Conservation (phyloP, 2,888 invertebrate genomes). For the Lamproptera curius region DNA sequence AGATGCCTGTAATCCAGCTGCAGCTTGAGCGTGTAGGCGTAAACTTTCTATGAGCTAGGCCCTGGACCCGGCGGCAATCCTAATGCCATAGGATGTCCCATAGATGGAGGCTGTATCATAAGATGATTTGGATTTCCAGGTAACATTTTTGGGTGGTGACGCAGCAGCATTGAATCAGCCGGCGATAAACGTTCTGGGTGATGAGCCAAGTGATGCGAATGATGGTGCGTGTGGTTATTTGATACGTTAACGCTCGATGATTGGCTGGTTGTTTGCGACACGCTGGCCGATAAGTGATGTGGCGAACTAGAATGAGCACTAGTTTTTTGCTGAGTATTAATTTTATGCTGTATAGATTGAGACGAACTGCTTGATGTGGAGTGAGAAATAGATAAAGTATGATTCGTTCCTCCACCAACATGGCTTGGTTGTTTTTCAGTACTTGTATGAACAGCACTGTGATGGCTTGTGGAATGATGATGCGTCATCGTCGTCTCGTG, state of each 20-base stretch:
- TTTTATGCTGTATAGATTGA: constrained; percentile 81
- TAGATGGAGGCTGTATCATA: constrained; percentile 82
- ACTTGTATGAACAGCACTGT: constrained; percentile 81
- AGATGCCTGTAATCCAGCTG: constrained; percentile 67
- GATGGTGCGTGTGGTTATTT: constrained; percentile 83
- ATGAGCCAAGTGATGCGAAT: constrained; percentile 79
- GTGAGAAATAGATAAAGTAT: constrained; percentile 82
- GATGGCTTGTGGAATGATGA: constrained; percentile 82
- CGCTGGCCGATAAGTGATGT: constrained; percentile 74
- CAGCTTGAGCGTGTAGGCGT: constrained; percentile 86
- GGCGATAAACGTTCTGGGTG: constrained; percentile 83
- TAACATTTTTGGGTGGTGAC: constrained; percentile 75
- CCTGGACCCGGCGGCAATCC: constrained; percentile 77
- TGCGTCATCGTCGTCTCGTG: constrained; percentile 82
- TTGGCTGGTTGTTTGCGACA: constrained; percentile 73
- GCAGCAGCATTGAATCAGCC: constrained; percentile 71
- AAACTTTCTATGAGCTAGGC: constrained; percentile 84
- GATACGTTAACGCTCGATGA: constrained; percentile 74
- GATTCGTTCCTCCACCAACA: constrained; percentile 72
- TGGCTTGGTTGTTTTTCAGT: constrained; percentile 79
- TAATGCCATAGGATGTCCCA: constrained; percentile 79
- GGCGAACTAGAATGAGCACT: constrained; percentile 70
- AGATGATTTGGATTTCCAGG: constrained; percentile 78
- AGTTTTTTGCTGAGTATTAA: constrained; percentile 72
- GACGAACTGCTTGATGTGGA: constrained; percentile 83